Percentiles rank a stretch among this genome's conserved stretches.
Evolutionary conservation across 2,888 invertebrate genomes (phyloP).

Genomic region (Drosophila lutescens): DNA sequence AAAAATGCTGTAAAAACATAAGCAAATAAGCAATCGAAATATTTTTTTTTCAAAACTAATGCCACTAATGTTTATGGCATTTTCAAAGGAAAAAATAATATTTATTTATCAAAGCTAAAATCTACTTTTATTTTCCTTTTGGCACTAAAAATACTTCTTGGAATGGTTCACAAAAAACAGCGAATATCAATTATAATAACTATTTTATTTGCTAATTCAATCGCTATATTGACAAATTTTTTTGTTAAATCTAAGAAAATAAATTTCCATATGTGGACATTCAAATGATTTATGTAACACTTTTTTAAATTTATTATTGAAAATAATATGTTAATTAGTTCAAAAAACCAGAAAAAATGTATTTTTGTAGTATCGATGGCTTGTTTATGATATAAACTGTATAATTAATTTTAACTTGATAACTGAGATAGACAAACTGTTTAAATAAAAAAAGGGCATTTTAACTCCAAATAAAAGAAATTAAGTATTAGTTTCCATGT

Average conservation of each 20-base stretch:
- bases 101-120: slow-evolving; percentile 1
- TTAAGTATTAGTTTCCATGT: not conserved
- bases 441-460: too few relatives aligned
- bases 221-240: not conserved
- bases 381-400: not conserved
- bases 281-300: not conserved
- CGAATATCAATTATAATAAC: not conserved
- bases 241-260: not conserved
- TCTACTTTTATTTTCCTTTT: not conserved
- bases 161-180: not conserved
- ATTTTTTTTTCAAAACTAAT: slow-evolving; percentile 54
- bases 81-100: slow-evolving; percentile 1
- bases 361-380: not conserved
- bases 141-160: not conserved
- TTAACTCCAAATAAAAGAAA: not conserved
- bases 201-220: not conserved
- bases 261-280: not conserved
- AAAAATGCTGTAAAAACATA: slow-evolving; percentile 22
- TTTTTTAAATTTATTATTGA: not conserved
- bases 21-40: slow-evolving; percentile 57
- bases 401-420: not conserved
- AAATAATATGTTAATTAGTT: not conserved
- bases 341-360: not conserved
- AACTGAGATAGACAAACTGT: not conserved
- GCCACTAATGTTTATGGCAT: slow-evolving; percentile 20